phyloP scores from a whole-genome alignment of 2,113 vertebrate species.

The Rhinoderma darwinii region DNA sequence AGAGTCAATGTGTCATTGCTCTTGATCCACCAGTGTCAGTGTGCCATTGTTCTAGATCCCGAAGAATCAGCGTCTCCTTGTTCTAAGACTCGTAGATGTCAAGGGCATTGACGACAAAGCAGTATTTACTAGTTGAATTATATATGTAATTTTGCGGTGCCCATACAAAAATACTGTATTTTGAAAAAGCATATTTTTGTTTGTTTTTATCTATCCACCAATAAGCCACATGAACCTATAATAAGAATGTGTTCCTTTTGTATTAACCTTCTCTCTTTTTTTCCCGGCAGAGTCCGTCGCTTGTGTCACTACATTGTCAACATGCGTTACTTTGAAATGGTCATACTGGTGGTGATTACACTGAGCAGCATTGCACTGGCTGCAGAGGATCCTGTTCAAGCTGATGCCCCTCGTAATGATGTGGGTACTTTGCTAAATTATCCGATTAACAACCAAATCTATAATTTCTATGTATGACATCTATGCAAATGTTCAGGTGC shows the following conservation, averaged over 20 bases:
- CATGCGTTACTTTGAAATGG: slow-evolving; percentile 95
- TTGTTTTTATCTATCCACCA: not conserved
- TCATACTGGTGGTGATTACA: slow-evolving; percentile 91
- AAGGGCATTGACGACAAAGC: too few relatives aligned
- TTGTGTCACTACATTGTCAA: slow-evolving; percentile 93
- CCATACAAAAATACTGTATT: too few relatives aligned
- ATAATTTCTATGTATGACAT: too few relatives aligned
- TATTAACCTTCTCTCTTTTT: not conserved
- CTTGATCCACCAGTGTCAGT: not conserved
- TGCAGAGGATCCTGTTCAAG: slow-evolving; percentile 92
- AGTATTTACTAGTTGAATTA: too few relatives aligned
- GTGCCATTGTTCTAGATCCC: not conserved
- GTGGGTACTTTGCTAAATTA: slow-evolving; percentile 72
- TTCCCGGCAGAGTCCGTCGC: slow-evolving; percentile 81
- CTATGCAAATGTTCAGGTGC: too few relatives aligned
- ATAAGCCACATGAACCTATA: not conserved
- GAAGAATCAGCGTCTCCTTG: not conserved
- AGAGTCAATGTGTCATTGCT: not conserved
- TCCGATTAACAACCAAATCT: too few relatives aligned
- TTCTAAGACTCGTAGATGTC: not conserved
- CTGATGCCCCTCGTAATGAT: slow-evolving; percentile 86
- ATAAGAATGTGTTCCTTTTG: not conserved
- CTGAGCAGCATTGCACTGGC: slow-evolving; percentile 97
- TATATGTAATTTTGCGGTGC: too few relatives aligned
- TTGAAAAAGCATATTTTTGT: too few relatives aligned